phyloP scores from a whole-genome alignment of 2,797 vertebrate species.

The Pseudochaenichthys georgianus region DNA sequence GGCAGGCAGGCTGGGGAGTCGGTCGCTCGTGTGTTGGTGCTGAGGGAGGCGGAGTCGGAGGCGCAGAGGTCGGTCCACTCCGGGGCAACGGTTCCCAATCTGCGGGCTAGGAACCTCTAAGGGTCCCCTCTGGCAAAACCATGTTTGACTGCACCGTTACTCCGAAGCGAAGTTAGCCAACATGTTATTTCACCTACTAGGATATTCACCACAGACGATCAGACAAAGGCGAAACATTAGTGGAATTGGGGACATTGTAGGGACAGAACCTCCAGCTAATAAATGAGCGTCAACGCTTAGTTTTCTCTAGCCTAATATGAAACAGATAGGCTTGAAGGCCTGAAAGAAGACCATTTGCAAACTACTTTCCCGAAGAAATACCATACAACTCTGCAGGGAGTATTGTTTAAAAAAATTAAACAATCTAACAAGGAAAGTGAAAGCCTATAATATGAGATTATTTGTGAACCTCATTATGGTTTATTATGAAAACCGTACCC shows the following conservation, averaged over 20 bases:
- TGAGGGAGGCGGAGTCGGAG: conserved; percentile 80
- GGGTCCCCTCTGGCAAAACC: neutral
- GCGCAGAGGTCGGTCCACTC: conserved; percentile 58
- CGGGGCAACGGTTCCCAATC: conserved; percentile 44
- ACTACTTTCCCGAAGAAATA: neutral
- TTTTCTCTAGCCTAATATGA: neutral
- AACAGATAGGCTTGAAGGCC: neutral
- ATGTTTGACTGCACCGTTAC: conserved; percentile 13
- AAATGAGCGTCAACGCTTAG: neutral
- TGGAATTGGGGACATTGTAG: neutral
- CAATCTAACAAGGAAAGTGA: neutral
- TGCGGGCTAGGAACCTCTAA: conserved; percentile 32
- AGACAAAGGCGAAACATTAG: neutral
- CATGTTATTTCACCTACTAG: neutral
- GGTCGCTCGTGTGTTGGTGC: conserved; percentile 66
- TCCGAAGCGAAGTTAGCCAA: neutral
- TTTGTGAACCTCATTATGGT: neutral
- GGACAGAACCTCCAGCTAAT: neutral
- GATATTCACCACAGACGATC: neutral
- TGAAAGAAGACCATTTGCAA: neutral
- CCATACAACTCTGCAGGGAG: neutral
- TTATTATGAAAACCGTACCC: neutral
- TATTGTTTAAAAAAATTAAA: neutral
- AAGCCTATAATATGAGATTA: neutral
- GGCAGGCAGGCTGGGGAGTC: conserved; percentile 62